Base-by-base conservation (phyloP, 1,140 invertebrate genomes). In the Lordiphosa clarofinis region DNA sequence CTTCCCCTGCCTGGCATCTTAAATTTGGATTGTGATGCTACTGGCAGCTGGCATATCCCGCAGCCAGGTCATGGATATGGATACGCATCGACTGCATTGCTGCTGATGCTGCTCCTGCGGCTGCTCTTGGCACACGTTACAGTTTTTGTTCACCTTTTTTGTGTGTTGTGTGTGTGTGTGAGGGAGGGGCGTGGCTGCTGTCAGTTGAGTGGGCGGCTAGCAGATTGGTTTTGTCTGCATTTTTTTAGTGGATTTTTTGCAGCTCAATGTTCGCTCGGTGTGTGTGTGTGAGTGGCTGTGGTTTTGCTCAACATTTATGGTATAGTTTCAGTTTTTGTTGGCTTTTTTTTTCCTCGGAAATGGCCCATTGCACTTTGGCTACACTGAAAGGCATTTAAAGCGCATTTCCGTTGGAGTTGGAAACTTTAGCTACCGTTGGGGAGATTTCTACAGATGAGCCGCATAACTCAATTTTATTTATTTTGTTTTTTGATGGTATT, bases 331-430 rank as follows among this genome's bases (percentile, higher is more conserved):
- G 33, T 50, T 54, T 72, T 66, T 55, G 42, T 28, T 46, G 28
- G 13, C 11, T 11, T 24, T 24, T 52, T 21, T 42, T 35, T 15
- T 38, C 52, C 24, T 38, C 52, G 68, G 68, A 86, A 86, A 81
- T 86, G 79, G 74, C 79, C 81, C 79, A 86, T 86, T 86, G 81
- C 76, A 87, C 78, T 87, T 87, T 87, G 69, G 66, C 84, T 73
- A 87, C 82, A 87, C 54, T 55, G 66, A 82, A 75, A 56, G 76
- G 65, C 82, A 64, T 87, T 87, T 87, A 87, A 82, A 65, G 70
- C 63, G 72, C 78, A 72, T 84, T 87, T 87, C 82, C 84, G 54
- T 52, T 63, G 38, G 11, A 50, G 35, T 44, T 59, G n/a, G 37
- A 33, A 28, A n/a, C 28, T 35, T 64, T 60, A 44, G 21, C 38